Percentiles rank a stretch among this genome's conserved stretches.
phyloP scores from a whole-genome alignment of 2,113 vertebrate species.

The Cnemophilus loriae region DNA sequence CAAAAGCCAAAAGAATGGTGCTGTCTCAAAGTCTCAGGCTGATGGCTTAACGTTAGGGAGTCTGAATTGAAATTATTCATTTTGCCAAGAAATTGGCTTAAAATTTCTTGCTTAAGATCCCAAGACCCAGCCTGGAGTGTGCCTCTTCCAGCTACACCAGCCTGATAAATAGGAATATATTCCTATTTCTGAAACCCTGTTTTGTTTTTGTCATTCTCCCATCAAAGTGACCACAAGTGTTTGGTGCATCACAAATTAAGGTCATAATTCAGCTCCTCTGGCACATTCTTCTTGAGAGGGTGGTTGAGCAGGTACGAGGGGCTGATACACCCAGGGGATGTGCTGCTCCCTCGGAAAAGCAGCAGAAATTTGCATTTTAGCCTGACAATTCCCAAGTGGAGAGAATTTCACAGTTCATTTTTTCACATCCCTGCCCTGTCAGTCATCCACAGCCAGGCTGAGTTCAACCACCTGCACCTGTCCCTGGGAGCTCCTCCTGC shows the following conservation, averaged over 20 bases:
- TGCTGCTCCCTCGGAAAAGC: neutral
- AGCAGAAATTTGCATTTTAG: neutral
- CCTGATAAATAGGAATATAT: neutral
- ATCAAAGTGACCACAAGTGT: rapidly evolving
- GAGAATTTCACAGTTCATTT: neutral
- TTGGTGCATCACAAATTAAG: neutral
- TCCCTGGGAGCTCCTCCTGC: neutral
- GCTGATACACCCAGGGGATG: neutral
- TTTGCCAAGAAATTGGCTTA: neutral
- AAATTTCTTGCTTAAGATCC: neutral
- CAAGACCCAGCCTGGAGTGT: neutral
- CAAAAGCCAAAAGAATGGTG: neutral
- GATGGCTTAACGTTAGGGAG: neutral
- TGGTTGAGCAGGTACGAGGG: neutral
- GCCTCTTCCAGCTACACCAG: neutral
- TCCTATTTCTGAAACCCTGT: neutral
- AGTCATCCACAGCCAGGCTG: neutral
- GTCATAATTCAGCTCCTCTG: neutral
- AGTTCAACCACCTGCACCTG: rapidly evolving
- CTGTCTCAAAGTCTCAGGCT: neutral
- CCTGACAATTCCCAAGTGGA: neutral
- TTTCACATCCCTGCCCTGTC: neutral
- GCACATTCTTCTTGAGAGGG: neutral
- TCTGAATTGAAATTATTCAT: neutral
- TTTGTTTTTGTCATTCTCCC: neutral